phyloP scores from a whole-genome alignment of 2,888 invertebrate genomes.

The Drosophila quinaria region DNA sequence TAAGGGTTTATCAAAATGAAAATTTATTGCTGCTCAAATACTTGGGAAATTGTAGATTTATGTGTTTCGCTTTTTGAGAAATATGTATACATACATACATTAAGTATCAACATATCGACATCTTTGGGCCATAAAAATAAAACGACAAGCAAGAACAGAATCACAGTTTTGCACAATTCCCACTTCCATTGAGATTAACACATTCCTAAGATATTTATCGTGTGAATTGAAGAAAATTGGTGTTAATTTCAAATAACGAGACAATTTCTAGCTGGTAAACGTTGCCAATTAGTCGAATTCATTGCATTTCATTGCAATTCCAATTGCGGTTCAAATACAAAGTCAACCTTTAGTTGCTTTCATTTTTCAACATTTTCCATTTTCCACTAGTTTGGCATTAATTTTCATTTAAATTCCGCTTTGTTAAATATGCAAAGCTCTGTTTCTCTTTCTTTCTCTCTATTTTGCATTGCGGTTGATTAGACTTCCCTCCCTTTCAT shows the following conservation, averaged over 20 bases:
- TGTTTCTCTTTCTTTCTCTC: constrained; percentile 14
- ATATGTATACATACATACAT: constrained; percentile 22
- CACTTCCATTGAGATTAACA: constrained; percentile 23
- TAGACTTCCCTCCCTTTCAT: background rate
- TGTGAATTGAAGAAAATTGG: constrained; percentile 34
- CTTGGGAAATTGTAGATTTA: constrained; percentile 75
- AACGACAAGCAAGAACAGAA: constrained; percentile 28
- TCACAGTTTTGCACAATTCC: constrained; percentile 21
- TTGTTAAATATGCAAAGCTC: constrained; percentile 57
- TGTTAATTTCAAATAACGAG: constrained; percentile 48
- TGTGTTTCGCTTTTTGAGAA: constrained; percentile 47
- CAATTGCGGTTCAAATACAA: constrained; percentile 25
- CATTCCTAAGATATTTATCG: constrained; percentile 13
- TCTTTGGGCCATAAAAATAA: constrained; percentile 11
- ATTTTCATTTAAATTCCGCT: constrained; percentile 76
- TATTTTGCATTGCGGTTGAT: constrained; percentile 1
- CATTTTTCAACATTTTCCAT: constrained; percentile 21
- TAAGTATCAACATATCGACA: constrained; percentile 34
- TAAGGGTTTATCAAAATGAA: constrained; percentile 79
- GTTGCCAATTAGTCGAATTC: constrained; percentile 30
- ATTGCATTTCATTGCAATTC: constrained; percentile 31
- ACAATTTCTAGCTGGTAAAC: constrained; percentile 31
- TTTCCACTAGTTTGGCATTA: constrained; percentile 55
- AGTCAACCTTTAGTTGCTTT: constrained; percentile 5
- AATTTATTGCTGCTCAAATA: constrained; percentile 74